These are phyloP conservation scores for Bombus waltoni DNA, from an alignment of 1,140 invertebrate genomes.

Conservation along the genomic window DNA sequence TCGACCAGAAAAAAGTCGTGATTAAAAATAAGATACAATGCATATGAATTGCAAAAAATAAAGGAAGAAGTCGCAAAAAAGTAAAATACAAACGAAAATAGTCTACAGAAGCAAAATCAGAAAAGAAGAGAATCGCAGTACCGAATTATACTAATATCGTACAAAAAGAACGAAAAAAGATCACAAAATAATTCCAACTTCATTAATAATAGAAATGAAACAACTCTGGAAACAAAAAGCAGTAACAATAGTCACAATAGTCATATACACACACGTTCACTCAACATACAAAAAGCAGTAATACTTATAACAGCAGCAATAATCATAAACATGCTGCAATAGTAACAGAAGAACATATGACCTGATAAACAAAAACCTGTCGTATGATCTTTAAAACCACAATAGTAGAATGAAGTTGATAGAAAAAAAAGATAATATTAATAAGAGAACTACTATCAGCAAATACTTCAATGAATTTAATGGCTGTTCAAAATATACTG, in stretches of 20 bases:
- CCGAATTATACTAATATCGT: too few species aligned
- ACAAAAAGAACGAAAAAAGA: too few species aligned
- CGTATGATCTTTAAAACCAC: not conserved
- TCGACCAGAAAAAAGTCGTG: not conserved
- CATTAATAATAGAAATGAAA: not conserved
- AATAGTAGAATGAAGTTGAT: conserved; percentile 9
- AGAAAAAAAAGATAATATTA: conserved; percentile 28
- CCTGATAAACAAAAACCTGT: not conserved
- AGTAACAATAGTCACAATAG: not conserved
- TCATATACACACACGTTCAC: not conserved
- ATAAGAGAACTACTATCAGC: conserved; percentile 28
- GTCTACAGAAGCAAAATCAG: too few species aligned
- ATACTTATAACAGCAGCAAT: not conserved
- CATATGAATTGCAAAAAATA: not conserved
- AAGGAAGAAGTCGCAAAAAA: not conserved
- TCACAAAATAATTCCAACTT: too few species aligned
- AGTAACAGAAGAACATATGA: not conserved
- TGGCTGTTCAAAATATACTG: conserved; percentile 24
- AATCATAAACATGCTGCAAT: not conserved
- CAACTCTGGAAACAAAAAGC: not conserved
- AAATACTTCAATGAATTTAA: conserved; percentile 46
- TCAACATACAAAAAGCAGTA: not conserved
- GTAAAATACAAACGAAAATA: too few species aligned
- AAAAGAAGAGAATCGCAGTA: too few species aligned
- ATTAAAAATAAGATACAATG: not conserved